Conservation (phyloP, 1,140 invertebrate genomes). For the Eulimnadia texana region DNA sequence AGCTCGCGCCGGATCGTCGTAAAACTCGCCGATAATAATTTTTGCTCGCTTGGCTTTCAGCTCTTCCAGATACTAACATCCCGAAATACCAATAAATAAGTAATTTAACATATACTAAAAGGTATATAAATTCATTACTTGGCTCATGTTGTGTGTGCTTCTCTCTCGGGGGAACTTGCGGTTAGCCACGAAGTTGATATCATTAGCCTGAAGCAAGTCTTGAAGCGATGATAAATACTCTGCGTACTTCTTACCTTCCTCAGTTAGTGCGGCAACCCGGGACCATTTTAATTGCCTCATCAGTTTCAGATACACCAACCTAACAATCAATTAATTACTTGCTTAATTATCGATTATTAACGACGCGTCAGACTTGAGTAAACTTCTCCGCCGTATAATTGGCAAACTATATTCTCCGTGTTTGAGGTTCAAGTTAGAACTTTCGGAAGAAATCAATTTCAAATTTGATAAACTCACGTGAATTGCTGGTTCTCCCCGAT, state of each 20-base stretch:
- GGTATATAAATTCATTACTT: slow-evolving; percentile 26
- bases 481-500: slow-evolving; percentile 66
- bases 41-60: slow-evolving; percentile 43
- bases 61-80: slow-evolving; percentile 47
- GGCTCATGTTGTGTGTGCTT: slow-evolving; percentile 29
- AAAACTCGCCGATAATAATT: slow-evolving; percentile 69
- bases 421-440: slow-evolving; percentile 3
- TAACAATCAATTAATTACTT: too few species aligned
- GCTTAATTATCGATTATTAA: too few species aligned
- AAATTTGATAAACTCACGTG: slow-evolving; percentile 37
- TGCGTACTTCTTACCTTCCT: slow-evolving; percentile 64
- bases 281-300: slow-evolving; percentile 51
- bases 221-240: slow-evolving; percentile 61
- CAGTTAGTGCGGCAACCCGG: slow-evolving; percentile 53
- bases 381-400: background rate
- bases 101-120: too few species aligned
- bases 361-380: background rate
- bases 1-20: slow-evolving; percentile 45
- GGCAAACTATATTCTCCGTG: too few species aligned
- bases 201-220: slow-evolving; percentile 41
- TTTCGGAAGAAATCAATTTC: background rate
- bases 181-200: slow-evolving; percentile 50
- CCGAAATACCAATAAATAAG: too few species aligned
- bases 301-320: slow-evolving; percentile 49
- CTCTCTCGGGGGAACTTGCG: slow-evolving; percentile 47